phyloP scores from a whole-genome alignment of 2,113 vertebrate genomes.

The Salvelinus namaycush region DNA sequence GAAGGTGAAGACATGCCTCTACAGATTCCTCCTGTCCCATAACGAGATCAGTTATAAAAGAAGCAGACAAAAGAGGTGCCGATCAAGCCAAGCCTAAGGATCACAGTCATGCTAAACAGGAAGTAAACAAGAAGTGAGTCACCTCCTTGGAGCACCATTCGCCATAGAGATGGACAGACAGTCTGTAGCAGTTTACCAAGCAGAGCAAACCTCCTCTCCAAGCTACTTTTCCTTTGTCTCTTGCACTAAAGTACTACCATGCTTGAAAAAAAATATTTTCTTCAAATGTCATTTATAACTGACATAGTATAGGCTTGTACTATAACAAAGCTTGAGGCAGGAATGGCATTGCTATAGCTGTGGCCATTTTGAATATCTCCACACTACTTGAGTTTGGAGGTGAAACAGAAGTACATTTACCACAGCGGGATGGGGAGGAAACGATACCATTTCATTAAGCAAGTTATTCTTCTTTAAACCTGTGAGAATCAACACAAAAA shows the following conservation, averaged over 20 bases:
- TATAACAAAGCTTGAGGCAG: slow-evolving; percentile 32
- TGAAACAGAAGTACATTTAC: slow-evolving; percentile 39
- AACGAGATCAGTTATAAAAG: not conserved
- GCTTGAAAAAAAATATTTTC: slow-evolving; percentile 54
- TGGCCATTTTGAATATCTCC: slow-evolving; percentile 52
- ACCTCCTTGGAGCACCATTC: not conserved
- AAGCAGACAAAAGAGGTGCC: not conserved
- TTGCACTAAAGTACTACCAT: slow-evolving; percentile 57
- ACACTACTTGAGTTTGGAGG: slow-evolving; percentile 31
- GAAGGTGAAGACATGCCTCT: not conserved
- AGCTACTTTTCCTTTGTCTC: slow-evolving; percentile 35
- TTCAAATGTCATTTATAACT: slow-evolving; percentile 34
- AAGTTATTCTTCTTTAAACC: slow-evolving; percentile 20
- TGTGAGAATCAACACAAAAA: slow-evolving; percentile 18
- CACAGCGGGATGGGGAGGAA: slow-evolving; percentile 30
- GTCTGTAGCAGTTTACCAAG: slow-evolving; percentile 35
- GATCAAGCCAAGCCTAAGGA: not conserved
- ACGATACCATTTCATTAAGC: slow-evolving; percentile 31
- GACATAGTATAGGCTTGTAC: slow-evolving; percentile 27
- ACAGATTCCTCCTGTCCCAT: not conserved
- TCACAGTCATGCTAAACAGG: slow-evolving; percentile 21
- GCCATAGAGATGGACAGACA: slow-evolving; percentile 6
- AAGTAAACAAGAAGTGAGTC: not conserved
- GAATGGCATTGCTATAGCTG: slow-evolving; percentile 35
- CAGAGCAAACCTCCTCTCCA: slow-evolving; percentile 26